Evolutionary conservation across 2,113 vertebrate genomes (phyloP).

Genomic region (Morphnarchus princeps): DNA sequence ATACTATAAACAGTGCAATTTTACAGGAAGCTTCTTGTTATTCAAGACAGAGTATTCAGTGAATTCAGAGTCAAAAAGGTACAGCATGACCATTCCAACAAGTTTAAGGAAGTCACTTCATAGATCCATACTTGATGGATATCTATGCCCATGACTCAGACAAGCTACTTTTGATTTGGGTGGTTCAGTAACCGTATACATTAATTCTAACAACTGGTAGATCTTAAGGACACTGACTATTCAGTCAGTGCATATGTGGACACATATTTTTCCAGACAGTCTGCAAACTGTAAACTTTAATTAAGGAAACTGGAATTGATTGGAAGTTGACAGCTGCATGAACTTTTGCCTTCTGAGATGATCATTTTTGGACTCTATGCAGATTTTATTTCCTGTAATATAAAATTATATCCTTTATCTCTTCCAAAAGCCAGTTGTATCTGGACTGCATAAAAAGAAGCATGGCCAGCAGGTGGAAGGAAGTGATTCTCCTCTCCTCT

Average conservation of each 20-base stretch:
- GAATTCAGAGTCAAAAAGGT: neutral
- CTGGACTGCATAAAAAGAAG: neutral
- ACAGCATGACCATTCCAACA: neutral
- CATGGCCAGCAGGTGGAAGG: neutral
- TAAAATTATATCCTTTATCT: neutral
- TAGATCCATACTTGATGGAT: neutral
- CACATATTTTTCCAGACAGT: neutral
- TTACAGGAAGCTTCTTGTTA: neutral
- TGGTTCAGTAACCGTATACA: neutral
- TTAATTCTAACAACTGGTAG: neutral
- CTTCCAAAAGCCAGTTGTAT: neutral
- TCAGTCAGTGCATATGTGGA: neutral
- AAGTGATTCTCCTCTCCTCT: neutral
- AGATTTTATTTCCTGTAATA: conserved; percentile 29
- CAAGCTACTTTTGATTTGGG: neutral
- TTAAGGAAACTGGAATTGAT: neutral
- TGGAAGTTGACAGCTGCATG: neutral
- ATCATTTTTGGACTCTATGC: neutral
- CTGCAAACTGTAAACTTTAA: neutral
- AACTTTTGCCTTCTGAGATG: neutral
- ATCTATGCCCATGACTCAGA: neutral
- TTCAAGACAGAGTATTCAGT: neutral
- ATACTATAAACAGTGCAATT: neutral
- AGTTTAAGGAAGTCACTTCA: neutral
- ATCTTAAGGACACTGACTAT: neutral